Evolutionary conservation across 2,113 vertebrate genomes (phyloP), one percentile per base, ranked within the genome.

Genomic region (Ardeotis arabs): DNA sequence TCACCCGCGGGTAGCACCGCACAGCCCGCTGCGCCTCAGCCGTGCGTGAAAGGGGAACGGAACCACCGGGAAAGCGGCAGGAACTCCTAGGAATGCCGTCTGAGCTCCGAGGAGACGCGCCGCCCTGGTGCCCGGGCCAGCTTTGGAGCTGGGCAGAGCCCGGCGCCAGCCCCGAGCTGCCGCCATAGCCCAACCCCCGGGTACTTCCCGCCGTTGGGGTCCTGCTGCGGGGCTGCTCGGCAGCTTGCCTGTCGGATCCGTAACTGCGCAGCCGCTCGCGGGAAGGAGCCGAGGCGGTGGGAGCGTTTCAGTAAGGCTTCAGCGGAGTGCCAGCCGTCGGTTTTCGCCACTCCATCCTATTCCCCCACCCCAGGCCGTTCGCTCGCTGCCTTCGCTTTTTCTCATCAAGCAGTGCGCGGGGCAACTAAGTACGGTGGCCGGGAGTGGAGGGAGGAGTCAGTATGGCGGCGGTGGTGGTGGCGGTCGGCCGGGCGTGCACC

Each of bases 221-320:
- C 86, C 84, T 8, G 10, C 4, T 0, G 0, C 0, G 22, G 10
- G 39, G 41, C 68, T 59, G 84, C 3, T 1, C 9, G 0, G 1
- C 1, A 1, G 8, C 7, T 0, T 37, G 94, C 95, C 95, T 88
- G 75, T 16, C 10, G 5, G 3, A 5, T 44, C 3, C 5, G 19
- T 6, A 4, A 0, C 6, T 0, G 5, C 0, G 25, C 35, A 4
- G 14, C 31, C 5, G 39, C 25, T 7, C 2, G 2, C 3, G 11
- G 9, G 1, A 10, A 33, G 44, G 24, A 13, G 31, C 28, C 6
- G 3, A 2, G 1, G 4, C 3, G 1, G 12, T 1, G 4, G 1
- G 3, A n/a, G 5, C 5, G 4, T 6, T 47, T 1, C 44, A 0
- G 17, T 2, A 16, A 24, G 44, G 12, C 18, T 55, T 12, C 21